Conservation (phyloP, 2,888 invertebrate species). For the Eilema griseolum region DNA sequence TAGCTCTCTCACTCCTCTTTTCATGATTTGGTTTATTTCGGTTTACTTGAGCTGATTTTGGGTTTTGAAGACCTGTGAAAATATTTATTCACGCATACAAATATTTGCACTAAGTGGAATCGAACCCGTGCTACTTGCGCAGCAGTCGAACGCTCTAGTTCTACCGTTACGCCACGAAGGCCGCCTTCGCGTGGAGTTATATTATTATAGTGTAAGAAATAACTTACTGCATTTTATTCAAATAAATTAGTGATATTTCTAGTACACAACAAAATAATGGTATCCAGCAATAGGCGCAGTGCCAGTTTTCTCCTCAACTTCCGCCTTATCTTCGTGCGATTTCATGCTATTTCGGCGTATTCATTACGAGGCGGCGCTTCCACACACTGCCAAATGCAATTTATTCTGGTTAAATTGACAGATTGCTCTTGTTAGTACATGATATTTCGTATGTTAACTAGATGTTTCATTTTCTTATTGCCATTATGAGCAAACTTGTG, state of each 20-base stretch:
- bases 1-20: no score
- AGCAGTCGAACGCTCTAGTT: no score
- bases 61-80: no score
- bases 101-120: no score
- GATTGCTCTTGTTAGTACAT: constrained; percentile 9
- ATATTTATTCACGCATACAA: no score
- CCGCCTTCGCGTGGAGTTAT: background rate
- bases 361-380: constrained; percentile 43
- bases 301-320: constrained; percentile 38
- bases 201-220: background rate
- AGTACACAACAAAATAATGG: constrained; percentile 53
- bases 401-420: constrained; percentile 39
- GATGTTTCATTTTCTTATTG: constrained; percentile 4
- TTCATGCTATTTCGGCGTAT: constrained; percentile 40
- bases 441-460: constrained; percentile 1
- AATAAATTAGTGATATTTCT: constrained; percentile 36
- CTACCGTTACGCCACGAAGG: no score
- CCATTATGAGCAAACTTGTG: background rate
- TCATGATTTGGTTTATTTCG: no score
- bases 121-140: no score
- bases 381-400: constrained; percentile 44
- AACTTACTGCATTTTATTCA: constrained; percentile 9
- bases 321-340: background rate
- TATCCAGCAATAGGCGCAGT: constrained; percentile 55
- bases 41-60: no score